Evolutionary conservation across 2,113 vertebrate genomes (phyloP).

Genomic region (Xiphorhynchus elegans): DNA sequence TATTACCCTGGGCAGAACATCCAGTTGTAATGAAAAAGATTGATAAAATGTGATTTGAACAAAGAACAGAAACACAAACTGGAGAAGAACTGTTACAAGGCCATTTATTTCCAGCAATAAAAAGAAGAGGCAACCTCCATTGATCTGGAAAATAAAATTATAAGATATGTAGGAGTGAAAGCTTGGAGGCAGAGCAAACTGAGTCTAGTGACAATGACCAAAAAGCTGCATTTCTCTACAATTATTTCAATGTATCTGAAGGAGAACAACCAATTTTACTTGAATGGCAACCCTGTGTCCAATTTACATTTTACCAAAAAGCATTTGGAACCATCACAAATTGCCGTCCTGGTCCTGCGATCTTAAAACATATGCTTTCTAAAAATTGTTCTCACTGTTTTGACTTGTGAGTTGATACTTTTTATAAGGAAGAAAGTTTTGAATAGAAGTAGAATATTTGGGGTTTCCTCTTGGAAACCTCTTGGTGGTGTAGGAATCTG

Average conservation of each 20-base stretch:
- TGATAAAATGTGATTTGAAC: background rate
- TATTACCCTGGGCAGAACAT: background rate
- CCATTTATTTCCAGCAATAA: background rate
- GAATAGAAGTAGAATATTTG: background rate
- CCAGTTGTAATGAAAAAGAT: background rate
- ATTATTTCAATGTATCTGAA: background rate
- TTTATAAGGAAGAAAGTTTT: background rate
- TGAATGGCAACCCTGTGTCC: background rate
- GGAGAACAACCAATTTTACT: background rate
- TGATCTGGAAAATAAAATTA: background rate
- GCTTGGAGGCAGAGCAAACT: background rate
- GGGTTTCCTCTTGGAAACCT: background rate
- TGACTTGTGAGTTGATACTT: background rate
- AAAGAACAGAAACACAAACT: background rate
- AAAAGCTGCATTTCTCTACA: background rate
- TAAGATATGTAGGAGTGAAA: background rate
- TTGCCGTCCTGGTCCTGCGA: background rate
- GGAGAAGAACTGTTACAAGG: background rate
- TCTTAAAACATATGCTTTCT: background rate
- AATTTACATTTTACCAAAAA: background rate
- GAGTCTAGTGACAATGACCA: background rate
- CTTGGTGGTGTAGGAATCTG: background rate
- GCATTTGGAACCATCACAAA: background rate
- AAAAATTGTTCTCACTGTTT: background rate
- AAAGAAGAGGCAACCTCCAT: background rate